These are phyloP conservation scores for Creontiades dilutus DNA, from an alignment of 2,888 invertebrate species.

Conservation along the genomic window DNA sequence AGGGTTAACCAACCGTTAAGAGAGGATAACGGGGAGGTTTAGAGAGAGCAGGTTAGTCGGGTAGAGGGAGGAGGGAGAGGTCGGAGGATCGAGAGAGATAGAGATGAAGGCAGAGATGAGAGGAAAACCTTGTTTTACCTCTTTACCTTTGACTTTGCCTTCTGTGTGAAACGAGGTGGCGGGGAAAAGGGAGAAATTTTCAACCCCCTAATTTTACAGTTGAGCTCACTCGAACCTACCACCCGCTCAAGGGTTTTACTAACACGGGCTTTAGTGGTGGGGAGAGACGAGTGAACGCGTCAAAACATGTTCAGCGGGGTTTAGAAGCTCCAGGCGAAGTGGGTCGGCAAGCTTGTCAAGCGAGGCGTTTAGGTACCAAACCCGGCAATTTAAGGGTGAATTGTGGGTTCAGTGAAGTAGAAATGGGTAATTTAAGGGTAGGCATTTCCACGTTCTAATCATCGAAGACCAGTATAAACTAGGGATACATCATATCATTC, in stretches of 20 bases:
- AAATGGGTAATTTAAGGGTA: too few species aligned
- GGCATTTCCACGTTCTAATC: too few species aligned
- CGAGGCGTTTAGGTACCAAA: background rate
- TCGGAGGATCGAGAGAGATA: background rate
- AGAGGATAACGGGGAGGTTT: slow-evolving; percentile 9
- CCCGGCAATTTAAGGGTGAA: background rate
- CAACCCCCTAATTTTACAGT: slow-evolving; percentile 23
- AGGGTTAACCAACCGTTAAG: slow-evolving; percentile 35
- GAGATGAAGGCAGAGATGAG: background rate
- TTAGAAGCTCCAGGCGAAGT: background rate
- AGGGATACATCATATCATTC: too few species aligned
- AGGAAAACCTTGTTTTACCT: slow-evolving; percentile 30
- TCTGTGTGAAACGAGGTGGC: background rate
- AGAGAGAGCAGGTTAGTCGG: background rate
- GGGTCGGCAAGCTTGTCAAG: background rate
- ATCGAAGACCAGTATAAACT: too few species aligned
- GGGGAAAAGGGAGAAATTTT: background rate
- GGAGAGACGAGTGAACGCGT: background rate
- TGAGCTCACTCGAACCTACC: background rate
- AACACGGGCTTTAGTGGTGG: background rate
- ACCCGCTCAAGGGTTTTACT: background rate
- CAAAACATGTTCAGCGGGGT: slow-evolving; percentile 16
- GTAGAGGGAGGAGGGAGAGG: too few species aligned
- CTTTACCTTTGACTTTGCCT: slow-evolving; percentile 35
- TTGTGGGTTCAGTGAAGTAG: background rate